Conservation (phyloP, 2,888 invertebrate genomes). For the Julus scandinavius region DNA sequence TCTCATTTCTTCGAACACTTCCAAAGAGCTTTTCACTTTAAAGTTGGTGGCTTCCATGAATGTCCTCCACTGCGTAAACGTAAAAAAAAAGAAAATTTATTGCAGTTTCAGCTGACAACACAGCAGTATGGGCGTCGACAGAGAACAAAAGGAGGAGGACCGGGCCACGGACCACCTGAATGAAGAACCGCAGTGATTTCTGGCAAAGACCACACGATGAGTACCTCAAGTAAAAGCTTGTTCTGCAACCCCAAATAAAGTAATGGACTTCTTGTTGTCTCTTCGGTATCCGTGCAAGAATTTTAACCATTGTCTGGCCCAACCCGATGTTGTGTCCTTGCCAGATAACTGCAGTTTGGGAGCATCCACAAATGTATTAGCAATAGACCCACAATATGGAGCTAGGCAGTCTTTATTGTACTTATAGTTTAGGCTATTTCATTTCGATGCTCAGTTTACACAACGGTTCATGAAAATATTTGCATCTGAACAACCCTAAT, state of each 20-base stretch:
- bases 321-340: background rate
- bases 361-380: background rate
- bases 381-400: background rate
- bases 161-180: background rate
- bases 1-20: background rate
- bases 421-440: too few relatives aligned
- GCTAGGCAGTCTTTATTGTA: too few relatives aligned
- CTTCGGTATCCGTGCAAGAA: background rate
- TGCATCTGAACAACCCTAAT: too few relatives aligned
- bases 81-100: background rate
- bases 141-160: slow-evolving; percentile 14
- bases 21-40: background rate
- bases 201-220: background rate
- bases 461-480: too few relatives aligned
- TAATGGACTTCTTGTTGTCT: background rate
- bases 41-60: background rate
- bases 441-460: too few relatives aligned
- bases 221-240: background rate
- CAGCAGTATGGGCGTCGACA: slow-evolving; percentile 18
- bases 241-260: background rate
- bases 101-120: background rate
- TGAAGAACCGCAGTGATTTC: background rate
- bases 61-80: background rate
- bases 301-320: background rate
- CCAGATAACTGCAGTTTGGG: background rate